A percentile compares a stretch with the other conserved stretches of the same genome.
Evolutionary conservation across 2,113 vertebrate species (phyloP).

Genomic region (chimpanzee (Pan troglodytes)): NHGRI_mPanTro3-v2.1_pri NC_072421.2:28690501-28691000

Average conservation of each 20-base stretch:
- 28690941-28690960: not conserved
- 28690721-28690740: not conserved
- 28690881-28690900: not conserved
- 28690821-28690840: not conserved
- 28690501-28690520: conserved; percentile 37
- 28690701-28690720: too few relatives aligned
- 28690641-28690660: too few relatives aligned
- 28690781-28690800: not conserved
- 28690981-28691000: not conserved
- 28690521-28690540: not conserved
- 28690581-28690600: not conserved
- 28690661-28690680: too few relatives aligned
- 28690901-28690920: not conserved
- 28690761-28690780: not conserved
- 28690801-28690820: not conserved
- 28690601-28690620: conserved; percentile 41
- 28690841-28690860: not conserved
- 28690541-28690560: conserved; percentile 32
- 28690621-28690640: not conserved
- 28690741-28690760: not conserved
- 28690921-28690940: not conserved
- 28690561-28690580: not conserved
- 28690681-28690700: too few relatives aligned
- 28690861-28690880: not conserved
- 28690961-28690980: not conserved